Percentiles rank a stretch among this genome's conserved stretches.
These are phyloP conservation scores for Lates calcarifer DNA, from an alignment of 2,113 vertebrate genomes.

Conservation along the genomic window DNA sequence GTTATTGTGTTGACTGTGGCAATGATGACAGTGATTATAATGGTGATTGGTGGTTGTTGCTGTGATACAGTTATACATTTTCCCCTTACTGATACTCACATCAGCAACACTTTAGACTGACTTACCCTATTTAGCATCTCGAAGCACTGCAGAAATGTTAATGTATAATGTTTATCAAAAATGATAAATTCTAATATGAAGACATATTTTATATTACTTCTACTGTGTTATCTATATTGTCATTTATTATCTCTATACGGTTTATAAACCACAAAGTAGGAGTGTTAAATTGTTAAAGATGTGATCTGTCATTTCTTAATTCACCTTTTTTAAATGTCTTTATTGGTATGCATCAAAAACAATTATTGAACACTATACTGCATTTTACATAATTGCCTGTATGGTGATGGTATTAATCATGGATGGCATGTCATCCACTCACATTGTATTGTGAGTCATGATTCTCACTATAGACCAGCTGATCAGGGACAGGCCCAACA, in stretches of 20 bases:
- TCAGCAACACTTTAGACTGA: background rate
- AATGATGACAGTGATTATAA: background rate
- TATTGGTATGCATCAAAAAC: background rate
- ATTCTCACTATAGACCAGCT: conserved; percentile 12
- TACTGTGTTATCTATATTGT: background rate
- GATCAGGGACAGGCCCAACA: background rate
- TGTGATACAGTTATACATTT: background rate
- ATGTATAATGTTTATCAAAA: background rate
- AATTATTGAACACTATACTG: background rate
- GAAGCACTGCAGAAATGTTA: background rate
- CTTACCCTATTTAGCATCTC: background rate
- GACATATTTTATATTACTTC: background rate
- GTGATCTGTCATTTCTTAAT: background rate
- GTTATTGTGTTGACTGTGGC: background rate
- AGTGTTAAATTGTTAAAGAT: background rate
- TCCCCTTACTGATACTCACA: background rate
- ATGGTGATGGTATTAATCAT: background rate
- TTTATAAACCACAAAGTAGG: background rate
- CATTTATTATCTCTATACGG: background rate
- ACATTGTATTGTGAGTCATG: background rate
- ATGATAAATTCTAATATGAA: background rate
- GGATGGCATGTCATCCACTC: background rate
- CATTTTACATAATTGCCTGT: background rate
- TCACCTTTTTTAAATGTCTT: background rate
- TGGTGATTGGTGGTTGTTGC: background rate